Evolutionary conservation across 1,140 invertebrate genomes (phyloP).

Genomic region (Euwallacea fornicatus): DNA sequence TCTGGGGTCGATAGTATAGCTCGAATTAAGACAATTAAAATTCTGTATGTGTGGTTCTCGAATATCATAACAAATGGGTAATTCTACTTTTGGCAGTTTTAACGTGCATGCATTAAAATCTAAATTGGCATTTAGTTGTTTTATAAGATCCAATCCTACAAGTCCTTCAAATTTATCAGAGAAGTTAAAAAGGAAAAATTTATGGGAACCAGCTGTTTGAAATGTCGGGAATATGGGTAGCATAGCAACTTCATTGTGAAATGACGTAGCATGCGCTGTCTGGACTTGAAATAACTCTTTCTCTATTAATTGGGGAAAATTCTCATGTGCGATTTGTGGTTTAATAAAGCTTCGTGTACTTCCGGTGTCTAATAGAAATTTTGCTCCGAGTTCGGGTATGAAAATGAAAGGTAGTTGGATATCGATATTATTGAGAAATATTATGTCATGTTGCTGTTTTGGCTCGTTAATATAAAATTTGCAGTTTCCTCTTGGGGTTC

Average conservation of each 20-base stretch:
- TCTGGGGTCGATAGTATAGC: slow-evolving; percentile 15
- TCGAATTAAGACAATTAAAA: no score
- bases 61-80: slow-evolving; percentile 7
- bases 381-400: slow-evolving; percentile 18
- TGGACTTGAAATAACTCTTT: slow-evolving; percentile 29
- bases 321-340: slow-evolving; percentile 27
- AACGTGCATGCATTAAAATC: slow-evolving; percentile 11
- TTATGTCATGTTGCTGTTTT: neutral
- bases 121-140: slow-evolving; percentile 11
- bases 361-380: slow-evolving; percentile 36
- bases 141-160: slow-evolving; percentile 15
- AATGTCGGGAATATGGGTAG: slow-evolving; percentile 25
- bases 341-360: slow-evolving; percentile 32
- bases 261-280: slow-evolving; percentile 26
- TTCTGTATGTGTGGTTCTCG: neutral
- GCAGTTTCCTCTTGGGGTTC: neutral
- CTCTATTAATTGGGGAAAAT: slow-evolving; percentile 20
- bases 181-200: slow-evolving; percentile 26
- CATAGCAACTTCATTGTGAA: slow-evolving; percentile 26
- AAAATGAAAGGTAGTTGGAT: neutral
- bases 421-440: slow-evolving; percentile 14
- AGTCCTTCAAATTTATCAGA: slow-evolving; percentile 21
- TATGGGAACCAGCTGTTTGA: slow-evolving; percentile 11
- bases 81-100: neutral
- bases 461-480: neutral